A percentile compares a stretch with the other conserved stretches of the same genome.
These are phyloP conservation scores for Alces alces DNA, from an alignment of 2,113 vertebrate species.

Conservation along the genomic window DNA sequence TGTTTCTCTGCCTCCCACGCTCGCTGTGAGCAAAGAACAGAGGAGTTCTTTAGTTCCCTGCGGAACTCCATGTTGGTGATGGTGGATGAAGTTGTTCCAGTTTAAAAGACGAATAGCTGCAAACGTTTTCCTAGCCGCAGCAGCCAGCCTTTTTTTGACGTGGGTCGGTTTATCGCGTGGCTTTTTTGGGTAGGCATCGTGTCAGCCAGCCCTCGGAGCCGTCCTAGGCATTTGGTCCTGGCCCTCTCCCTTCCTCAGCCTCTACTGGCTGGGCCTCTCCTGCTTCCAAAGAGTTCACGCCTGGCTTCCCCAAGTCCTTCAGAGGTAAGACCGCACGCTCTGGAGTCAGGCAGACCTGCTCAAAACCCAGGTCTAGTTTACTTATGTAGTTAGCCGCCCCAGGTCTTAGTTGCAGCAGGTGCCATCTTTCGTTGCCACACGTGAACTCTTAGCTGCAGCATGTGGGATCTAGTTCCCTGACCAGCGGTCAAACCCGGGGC, in stretches of 20 bases:
- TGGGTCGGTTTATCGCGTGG: fast-evolving
- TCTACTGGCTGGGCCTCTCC: not conserved
- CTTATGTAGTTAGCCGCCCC: not conserved
- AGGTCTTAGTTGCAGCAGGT: not conserved
- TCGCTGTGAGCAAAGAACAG: not conserved
- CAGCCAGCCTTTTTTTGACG: not conserved
- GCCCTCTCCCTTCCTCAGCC: not conserved
- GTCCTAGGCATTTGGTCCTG: not conserved
- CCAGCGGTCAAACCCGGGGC: not conserved
- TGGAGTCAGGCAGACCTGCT: not conserved
- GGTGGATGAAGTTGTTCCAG: not conserved
- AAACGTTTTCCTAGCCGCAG: not conserved
- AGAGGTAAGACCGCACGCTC: not conserved
- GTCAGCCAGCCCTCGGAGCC: fast-evolving
- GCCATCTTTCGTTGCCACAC: not conserved
- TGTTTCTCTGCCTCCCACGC: not conserved
- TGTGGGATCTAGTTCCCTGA: not conserved
- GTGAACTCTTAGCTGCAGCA: not conserved
- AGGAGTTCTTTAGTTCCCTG: not conserved
- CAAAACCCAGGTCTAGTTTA: not conserved
- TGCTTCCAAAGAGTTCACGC: not conserved
- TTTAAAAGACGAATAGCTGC: not conserved
- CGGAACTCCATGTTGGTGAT: not conserved
- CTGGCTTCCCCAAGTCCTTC: not conserved
- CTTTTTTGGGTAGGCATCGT: not conserved